Evolutionary conservation across 2,888 invertebrate genomes (phyloP).

Genomic region (Scaptomyza cyrtandrae): DNA sequence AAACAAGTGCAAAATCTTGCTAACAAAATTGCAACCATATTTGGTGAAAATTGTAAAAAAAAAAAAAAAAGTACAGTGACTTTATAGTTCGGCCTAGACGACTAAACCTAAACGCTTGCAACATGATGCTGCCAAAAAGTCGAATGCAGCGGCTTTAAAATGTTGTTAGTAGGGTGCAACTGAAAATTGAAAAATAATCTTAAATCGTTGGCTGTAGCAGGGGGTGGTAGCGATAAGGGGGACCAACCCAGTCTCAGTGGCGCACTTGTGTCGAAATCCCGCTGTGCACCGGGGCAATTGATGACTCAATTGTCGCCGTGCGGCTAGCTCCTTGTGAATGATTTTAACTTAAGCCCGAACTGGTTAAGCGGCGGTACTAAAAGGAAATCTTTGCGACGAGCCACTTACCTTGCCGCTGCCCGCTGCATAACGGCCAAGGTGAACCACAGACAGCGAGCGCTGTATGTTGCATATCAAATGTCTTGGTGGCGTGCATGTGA

Average conservation of each 20-base stretch:
- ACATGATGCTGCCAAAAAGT: constrained; percentile 4
- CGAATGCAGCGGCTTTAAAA: not conserved
- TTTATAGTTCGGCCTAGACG: constrained; percentile 29
- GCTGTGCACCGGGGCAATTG: constrained; percentile 38
- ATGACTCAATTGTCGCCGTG: constrained; percentile 71
- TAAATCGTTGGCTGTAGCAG: constrained; percentile 11
- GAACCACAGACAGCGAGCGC: constrained; percentile 52
- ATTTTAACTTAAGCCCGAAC: constrained; percentile 54
- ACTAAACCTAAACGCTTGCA: constrained; percentile 14
- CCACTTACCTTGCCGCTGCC: constrained; percentile 69
- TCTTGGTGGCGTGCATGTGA: constrained; percentile 59
- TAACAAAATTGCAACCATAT: constrained; percentile 79
- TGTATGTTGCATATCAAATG: constrained; percentile 62
- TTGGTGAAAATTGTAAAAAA: constrained; percentile 78
- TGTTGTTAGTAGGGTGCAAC: constrained; percentile 33
- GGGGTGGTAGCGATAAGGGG: constrained; percentile 1
- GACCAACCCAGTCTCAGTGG: constrained; percentile 44
- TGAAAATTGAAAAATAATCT: constrained; percentile 39
- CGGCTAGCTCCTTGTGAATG: constrained; percentile 63
- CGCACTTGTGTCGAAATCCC: constrained; percentile 42
- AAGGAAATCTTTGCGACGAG: constrained; percentile 73
- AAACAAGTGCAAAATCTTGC: constrained; percentile 73
- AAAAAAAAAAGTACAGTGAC: constrained; percentile 44
- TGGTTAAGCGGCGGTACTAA: constrained; percentile 62
- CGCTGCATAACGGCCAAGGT: constrained; percentile 70